Base-by-base conservation (phyloP, 1,140 invertebrate genomes). In the Glossosoma conforme region DNA sequence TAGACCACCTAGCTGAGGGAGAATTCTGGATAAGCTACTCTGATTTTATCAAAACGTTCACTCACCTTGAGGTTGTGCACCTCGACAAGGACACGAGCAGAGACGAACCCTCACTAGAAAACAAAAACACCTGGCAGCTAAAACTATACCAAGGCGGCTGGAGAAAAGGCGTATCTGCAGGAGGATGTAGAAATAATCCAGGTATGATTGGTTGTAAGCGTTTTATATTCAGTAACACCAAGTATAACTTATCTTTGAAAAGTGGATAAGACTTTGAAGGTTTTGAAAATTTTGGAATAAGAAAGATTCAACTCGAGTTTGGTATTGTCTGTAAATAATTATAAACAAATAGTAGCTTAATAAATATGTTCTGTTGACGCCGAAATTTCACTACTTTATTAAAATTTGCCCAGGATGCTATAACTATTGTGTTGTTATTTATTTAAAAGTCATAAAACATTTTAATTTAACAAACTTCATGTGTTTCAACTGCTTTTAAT, bases 11-110 rank as follows among this genome's bases (percentile, higher is more conserved):
- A 61, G 72, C 76, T 6, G 82, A 87, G 58, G 88, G 88, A 21
- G 87, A 91, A 69, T 93, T 93, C 67, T 93, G 89, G 86, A 90
- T 94, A 73, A 81, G 87, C 0, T 91, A 87, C 62, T 78, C 81
- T 3, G 90, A 93, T 64, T 92, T 94, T 61, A 78, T 88, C 21
- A 83, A 86, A 62, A 85, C 86, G 0, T 94, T 93, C 66, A 86
- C 85, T 5, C 83, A 86, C 45, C 69, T 94, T 40, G 91, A 94
- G 72, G 81, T 91, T 14, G 86, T 93, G 9, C 91, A 94, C 72
- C 72, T 94, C 41, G 91, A 93, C 60, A 83, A 78, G 30, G 90
- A 94, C 61, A 92, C 90, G 13, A 85, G 86, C 42, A 75, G 84
- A 57, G 89, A 91, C 52, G 92, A 95, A 65, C 80, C 86, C 0